Evolutionary conservation across 2,888 invertebrate species (phyloP), one percentile per base, ranked within the genome.

Genomic region (Drosophila histrio): DNA sequence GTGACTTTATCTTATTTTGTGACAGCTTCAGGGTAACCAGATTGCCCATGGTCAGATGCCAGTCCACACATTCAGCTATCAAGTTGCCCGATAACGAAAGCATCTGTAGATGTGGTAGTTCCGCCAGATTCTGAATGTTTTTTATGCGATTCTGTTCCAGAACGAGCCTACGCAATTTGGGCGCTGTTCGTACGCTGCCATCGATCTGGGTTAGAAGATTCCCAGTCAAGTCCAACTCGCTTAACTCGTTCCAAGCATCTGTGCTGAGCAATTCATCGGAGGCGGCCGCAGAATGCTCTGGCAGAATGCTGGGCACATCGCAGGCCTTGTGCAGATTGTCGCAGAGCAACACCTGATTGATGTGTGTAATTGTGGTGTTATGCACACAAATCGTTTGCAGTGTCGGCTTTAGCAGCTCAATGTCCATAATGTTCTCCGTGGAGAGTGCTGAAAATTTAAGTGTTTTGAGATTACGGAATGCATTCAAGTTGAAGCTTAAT

Each of bases 1-100:
- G 91, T 0, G 94, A 93, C 17, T 93, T 93, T 3, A 99, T 94
- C 88, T 94, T 94, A 91, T 99, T 99, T 79, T 97, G 96, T 0
- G 97, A 95, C 47, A 99, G 91, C 89, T 97, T 95, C 49, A 99
- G 93, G 60, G 94, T 94, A n/a, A 95, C 94, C 43, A 99, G 94
- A 91, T 98, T 98, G 5, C 98, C 98, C 62, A 99, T 93, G 91
- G 96, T 96, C 4, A 95, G 94, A 90, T 98, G 96, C 92, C 98
- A 94, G 89, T 96, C 94, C 26, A 95, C 94, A 74, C 97, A 95
- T 3, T 94, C 90, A 0, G 93, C 91, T 79, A 97, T 95, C 41
- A 94, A 93, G 92, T 98, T 98, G 87, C 96, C 95, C 0, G 96
- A 95, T 19, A 98, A 91, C 83, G 96, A 95, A 9, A 99, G 93